Conservation (phyloP, 1,140 invertebrate genomes). For the Bombus confusus region DNA sequence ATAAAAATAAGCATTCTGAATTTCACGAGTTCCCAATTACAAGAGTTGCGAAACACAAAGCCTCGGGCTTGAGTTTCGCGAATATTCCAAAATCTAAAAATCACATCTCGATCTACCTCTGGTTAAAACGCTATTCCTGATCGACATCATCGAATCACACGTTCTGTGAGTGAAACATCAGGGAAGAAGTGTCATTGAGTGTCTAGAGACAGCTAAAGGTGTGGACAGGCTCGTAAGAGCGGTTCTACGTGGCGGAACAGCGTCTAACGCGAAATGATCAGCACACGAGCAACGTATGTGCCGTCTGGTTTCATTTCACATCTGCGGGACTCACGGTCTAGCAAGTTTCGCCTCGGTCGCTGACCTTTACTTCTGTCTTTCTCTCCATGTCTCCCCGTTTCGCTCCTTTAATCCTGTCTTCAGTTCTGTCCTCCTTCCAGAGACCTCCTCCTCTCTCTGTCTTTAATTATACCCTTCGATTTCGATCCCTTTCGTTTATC, state of each 20-base stretch:
- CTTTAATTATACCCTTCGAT: slow-evolving; percentile 17
- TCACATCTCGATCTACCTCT: background rate
- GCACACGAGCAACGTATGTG: slow-evolving; percentile 51
- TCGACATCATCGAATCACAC: background rate
- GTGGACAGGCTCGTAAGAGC: slow-evolving; percentile 10
- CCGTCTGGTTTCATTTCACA: slow-evolving; percentile 69
- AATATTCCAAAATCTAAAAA: background rate
- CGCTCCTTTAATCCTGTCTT: slow-evolving; percentile 49
- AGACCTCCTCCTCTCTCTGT: slow-evolving; percentile 19
- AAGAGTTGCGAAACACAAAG: background rate
- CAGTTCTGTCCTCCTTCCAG: slow-evolving; percentile 23
- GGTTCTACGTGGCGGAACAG: slow-evolving; percentile 34
- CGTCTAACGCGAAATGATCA: slow-evolving; percentile 61
- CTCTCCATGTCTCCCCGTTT: slow-evolving; percentile 28
- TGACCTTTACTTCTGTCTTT: slow-evolving; percentile 63
- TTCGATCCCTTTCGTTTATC: slow-evolving; percentile 27
- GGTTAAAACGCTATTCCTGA: background rate
- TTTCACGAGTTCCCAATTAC: background rate
- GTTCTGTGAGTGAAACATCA: background rate
- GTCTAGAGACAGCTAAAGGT: slow-evolving; percentile 3
- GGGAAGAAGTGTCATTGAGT: background rate
- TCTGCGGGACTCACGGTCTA: slow-evolving; percentile 73
- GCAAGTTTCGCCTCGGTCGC: slow-evolving; percentile 74
- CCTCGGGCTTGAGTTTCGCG: background rate
- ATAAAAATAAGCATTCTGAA: background rate